These are phyloP conservation scores for Notocelia uddmanniana DNA, from an alignment of 2,888 invertebrate species.

Conservation along the genomic window DNA sequence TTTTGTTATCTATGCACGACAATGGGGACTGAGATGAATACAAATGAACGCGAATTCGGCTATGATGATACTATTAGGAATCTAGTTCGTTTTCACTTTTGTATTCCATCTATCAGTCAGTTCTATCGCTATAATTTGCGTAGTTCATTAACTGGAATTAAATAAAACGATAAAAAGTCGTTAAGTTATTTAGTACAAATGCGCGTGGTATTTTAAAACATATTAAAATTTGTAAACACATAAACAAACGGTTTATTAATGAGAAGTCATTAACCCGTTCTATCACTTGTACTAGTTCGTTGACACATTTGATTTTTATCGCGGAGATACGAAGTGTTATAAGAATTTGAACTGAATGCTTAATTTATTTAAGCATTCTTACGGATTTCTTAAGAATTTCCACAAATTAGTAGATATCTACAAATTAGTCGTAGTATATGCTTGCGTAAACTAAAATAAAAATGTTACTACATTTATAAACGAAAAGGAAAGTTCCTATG, in stretches of 20 bases:
- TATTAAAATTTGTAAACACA: conserved; percentile 8
- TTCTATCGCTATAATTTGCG: not conserved
- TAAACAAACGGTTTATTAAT: conserved; percentile 8
- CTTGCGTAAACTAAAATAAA: not conserved
- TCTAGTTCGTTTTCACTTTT: not conserved
- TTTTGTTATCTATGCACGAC: not conserved
- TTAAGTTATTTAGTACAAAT: not conserved
- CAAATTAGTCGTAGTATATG: not conserved
- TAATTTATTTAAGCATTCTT: not conserved
- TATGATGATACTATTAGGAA: not conserved
- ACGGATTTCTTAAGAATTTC: not conserved
- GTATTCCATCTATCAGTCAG: not conserved
- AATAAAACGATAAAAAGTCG: not conserved
- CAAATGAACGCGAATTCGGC: not conserved
- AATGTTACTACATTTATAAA: not conserved
- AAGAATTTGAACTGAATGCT: not conserved
- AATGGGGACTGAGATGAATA: not conserved
- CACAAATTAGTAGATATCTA: not conserved
- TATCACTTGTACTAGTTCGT: conserved; percentile 2
- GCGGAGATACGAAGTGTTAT: conserved; percentile 15
- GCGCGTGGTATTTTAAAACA: not conserved
- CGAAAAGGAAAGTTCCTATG: not conserved
- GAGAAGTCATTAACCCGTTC: conserved; percentile 15
- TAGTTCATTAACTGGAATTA: not conserved
- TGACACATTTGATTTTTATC: conserved; percentile 21